phyloP scores from a whole-genome alignment of 2,113 vertebrate species.

The Dromas ardeola region DNA sequence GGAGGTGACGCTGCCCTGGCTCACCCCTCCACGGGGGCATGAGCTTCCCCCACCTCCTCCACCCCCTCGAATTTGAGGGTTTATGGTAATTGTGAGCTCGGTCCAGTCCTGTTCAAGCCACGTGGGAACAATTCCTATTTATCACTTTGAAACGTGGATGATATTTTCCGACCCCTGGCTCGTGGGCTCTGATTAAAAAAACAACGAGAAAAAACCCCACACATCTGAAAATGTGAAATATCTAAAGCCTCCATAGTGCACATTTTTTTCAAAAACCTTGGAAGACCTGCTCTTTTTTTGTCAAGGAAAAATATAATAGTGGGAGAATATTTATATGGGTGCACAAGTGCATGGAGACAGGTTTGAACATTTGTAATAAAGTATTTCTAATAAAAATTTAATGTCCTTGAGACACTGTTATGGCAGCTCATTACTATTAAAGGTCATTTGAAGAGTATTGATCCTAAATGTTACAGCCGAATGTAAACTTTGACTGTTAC shows the following conservation, averaged over 20 bases:
- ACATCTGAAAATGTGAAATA: constrained; percentile 10
- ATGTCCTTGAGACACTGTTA: constrained; percentile 66
- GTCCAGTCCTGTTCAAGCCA: background rate
- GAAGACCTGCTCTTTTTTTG: background rate
- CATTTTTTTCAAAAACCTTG: background rate
- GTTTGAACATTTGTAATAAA: constrained; percentile 65
- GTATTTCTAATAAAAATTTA: constrained; percentile 72
- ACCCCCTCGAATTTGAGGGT: background rate
- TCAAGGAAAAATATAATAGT: background rate
- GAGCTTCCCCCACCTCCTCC: background rate
- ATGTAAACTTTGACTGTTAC: constrained; percentile 68
- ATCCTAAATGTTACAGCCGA: constrained; percentile 65
- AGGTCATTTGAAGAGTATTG: constrained; percentile 72
- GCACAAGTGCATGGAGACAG: background rate
- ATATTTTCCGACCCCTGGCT: constrained; percentile 3
- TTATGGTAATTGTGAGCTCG: background rate
- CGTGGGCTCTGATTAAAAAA: constrained; percentile 38
- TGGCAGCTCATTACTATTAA: constrained; percentile 69
- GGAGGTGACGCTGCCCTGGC: background rate
- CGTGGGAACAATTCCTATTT: constrained; percentile 33
- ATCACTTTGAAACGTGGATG: constrained; percentile 36
- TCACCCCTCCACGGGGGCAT: background rate
- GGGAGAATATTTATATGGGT: constrained; percentile 20
- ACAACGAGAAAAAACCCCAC: background rate
- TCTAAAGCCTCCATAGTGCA: background rate